Percentiles rank a stretch among this genome's conserved stretches.
phyloP scores from a whole-genome alignment of 2,888 invertebrate species.

The Tachina lurida region DNA sequence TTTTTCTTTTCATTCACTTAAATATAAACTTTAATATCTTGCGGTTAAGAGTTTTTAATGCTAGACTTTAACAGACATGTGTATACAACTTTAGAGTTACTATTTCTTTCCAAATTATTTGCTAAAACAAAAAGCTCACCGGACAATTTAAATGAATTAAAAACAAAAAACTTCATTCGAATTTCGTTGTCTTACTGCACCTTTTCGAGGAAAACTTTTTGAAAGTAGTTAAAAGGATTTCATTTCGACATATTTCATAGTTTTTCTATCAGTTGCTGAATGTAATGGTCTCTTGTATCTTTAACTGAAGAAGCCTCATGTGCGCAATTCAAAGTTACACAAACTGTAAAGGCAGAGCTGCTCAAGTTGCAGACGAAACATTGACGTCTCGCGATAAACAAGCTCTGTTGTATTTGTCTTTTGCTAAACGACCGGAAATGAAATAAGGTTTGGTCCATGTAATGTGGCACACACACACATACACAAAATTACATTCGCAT shows the following conservation, averaged over 20 bases:
- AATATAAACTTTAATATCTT: conserved; percentile 42
- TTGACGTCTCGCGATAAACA: conserved; percentile 38
- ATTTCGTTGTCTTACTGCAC: conserved; percentile 26
- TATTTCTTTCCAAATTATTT: conserved; percentile 15
- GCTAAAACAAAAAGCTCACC: conserved; percentile 31
- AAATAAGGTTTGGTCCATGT: conserved; percentile 72
- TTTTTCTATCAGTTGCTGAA: conserved; percentile 47
- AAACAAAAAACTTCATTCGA: background rate
- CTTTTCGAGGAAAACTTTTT: conserved; percentile 36
- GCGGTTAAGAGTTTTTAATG: conserved; percentile 44
- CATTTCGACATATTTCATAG: conserved; percentile 1
- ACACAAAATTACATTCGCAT: background rate
- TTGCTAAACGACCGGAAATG: conserved; percentile 72
- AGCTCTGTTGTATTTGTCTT: conserved; percentile 3
- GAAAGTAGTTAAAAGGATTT: conserved; percentile 27
- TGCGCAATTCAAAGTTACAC: conserved; percentile 26
- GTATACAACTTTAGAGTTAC: background rate
- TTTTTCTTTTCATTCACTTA: conserved; percentile 32
- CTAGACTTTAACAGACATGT: background rate
- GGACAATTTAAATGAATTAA: conserved; percentile 30
- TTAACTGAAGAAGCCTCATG: conserved; percentile 64
- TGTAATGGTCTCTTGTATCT: conserved; percentile 25
- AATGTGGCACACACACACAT: conserved; percentile 20
- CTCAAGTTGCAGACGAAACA: conserved; percentile 46
- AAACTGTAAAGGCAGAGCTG: conserved; percentile 15